Evolutionary conservation across 2,888 invertebrate species (phyloP), one percentile per base, ranked within the genome.

Genomic region (Limnephilus auricula): DNA sequence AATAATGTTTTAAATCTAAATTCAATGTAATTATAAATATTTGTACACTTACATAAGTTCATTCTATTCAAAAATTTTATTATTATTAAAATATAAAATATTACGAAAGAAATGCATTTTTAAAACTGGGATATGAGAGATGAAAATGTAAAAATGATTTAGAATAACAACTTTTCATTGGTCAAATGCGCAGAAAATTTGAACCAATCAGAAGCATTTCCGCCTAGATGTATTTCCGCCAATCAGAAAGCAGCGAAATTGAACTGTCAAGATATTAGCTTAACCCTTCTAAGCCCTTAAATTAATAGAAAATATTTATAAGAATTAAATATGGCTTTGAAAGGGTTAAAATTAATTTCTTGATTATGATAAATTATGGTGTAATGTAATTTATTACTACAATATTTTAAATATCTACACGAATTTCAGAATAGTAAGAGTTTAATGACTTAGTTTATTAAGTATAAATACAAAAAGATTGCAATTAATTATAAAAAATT

Each of bases 21-120:
- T n/a, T 89, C 40, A 89, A 25, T 82, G 25, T 82, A 82, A 82
- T 34, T 82, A 82, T 82, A 82, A 82, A 82, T 82, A 82, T 82
- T 82, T 82, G 34, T 82, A 82, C 82, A 82, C 82, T 37, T 82
- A 82, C 25, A 82, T 82, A 82, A 82, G 82, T 82, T 34, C 37
- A 37, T 34, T 34, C 37, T 40, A 86, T 40, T 45, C 45, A 45
- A 13, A 45, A 13, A 45, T 45, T 45, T 86, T 82, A 32, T 82
- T 45, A 86, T 30, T 45, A 34, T 65, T n/a, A 45, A n/a, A 86
- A 86, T 45, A 86, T 45, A 86, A 25, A 86, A 37, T 40, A 86
- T 86, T 86, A 30, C 30, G 50, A 45, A n/a, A 86, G 30, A 86
- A 86, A 45, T 86, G 85, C 40, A 45, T 86, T 13, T 86, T 86